Evolutionary conservation across 2,113 vertebrate genomes (phyloP), one percentile per base, ranked within the genome.

Genomic region (Pseudois nayaur): DNA sequence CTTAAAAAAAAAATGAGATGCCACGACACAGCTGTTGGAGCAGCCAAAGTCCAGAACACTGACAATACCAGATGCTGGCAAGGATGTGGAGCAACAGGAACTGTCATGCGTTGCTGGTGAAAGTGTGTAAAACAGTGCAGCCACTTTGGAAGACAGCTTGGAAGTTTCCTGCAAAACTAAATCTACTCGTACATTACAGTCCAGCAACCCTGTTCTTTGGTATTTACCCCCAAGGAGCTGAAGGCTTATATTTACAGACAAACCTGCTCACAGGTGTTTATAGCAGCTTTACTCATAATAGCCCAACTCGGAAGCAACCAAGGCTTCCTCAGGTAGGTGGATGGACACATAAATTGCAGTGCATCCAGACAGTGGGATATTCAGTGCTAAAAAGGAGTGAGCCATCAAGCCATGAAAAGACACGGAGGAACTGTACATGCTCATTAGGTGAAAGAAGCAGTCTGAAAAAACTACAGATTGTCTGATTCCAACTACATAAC

Each of bases 11-110:
- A 36, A 64, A 64, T 2, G 23, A 59, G 64, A 29, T 45, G 3
- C 31, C 52, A 21, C 4, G 0, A 15, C 21, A 9, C 54, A 15
- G 40, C 82, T 29, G 1, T 11, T 15, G 21, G 43, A 36, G n/a
- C 8, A 16, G 62, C 52, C 50, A 3, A 21, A 10, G 36, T 74
- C 52, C 21, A 8, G 62, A 74, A 27, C 11, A 0, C 15, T 7
- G 40, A 86, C 31, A 3, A 1, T 9, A 3, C 40, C 7, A 9
- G 12, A 6, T 0, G 10, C 10, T 19, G 50, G 6, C 4, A 11
- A 4, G 40, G 23, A 13, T 3, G 52, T n/a, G 40, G 52, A 29
- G 19, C 60, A 8, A 1, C 29, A 2, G 21, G 9, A 6, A 16
- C 1, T 23, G 27, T 4, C 12, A 3, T 33, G 55, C 3, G 0